Base-by-base conservation (phyloP, 2,113 vertebrate species). In the Pagrus major region DNA sequence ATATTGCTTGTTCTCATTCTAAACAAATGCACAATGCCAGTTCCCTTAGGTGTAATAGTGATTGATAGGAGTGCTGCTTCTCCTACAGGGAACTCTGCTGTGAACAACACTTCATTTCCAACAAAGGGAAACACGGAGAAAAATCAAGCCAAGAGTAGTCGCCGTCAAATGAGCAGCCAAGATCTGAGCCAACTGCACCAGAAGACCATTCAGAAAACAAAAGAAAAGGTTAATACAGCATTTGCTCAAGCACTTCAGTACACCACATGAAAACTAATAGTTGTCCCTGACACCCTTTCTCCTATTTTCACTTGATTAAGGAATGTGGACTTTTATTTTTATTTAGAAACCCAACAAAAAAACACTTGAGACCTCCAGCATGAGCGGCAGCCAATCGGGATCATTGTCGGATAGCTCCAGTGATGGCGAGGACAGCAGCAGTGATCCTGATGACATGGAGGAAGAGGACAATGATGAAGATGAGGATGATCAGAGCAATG, bases 371-470 rank as follows among this genome's bases (percentile, higher is more conserved):
- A 96, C 95, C 88, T 96, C 95, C 41, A 97, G 96, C 93, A 96
- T 96, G 88, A 98, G 96, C 0, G 96, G 97, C 87, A 98, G 96
- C 88, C 96, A 97, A 78, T 98, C 97, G 0, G 97, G 96, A 65
- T 96, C 97, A 61, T 94, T 96, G 44, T 97, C 97, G 23, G 97
- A 96, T 85, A 97, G 96, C 79, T 97, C 96, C 44, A 97, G 96
- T 77, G 97, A 97, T 87, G 95, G 94, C 18, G 93, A 96, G 66
- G 87, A 85, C 20, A 97, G 95, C 83, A 98, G 96, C 78, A 97
- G 96, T 80, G 97, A 98, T 88, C 96, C 96, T 0, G 96, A 97
- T 35, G 96, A 98, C 79, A 84, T 96, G 44, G 97, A 97, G 41
- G 96, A 97, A 4, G 93, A 95, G 18, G 93, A 93, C 1, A 87